Evolutionary conservation across 2,113 vertebrate species (phyloP), one percentile per base, ranked within the genome.

Genomic region (Oostethus manadensis): DNA sequence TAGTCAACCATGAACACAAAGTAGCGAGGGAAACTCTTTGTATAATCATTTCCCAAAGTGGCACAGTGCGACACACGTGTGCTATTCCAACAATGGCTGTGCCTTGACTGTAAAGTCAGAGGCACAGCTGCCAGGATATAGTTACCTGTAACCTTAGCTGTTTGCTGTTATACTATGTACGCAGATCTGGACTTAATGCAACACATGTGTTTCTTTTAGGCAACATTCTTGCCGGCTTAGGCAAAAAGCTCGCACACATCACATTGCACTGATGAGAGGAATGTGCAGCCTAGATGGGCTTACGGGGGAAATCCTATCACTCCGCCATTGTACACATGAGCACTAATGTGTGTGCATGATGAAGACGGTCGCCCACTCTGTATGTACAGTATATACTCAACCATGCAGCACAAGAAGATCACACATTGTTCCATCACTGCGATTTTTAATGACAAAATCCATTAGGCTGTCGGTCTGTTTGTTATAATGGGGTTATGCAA

Each of bases 131-230:
- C 71, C 64, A 71, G 81, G 81, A 68, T 87, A 81, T 53, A 66
- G 85, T 87, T 87, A 87, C 83, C 85, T 87, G 87, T 80, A 88
- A 88, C 66, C 70, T 76, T 81, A 88, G 86, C 83, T 78, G 76
- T 73, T 76, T 70, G 81, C 75, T 78, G 79, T 87, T 85, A 81
- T 86, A 88, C 86, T 87, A 86, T 82, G 84, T 82, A 84, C 73
- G 55, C 79, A 84, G 77, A 83, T 84, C 79, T 84, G 71, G 70
- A 75, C 66, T 84, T 86, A 88, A 88, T 86, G 79, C 79, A 88
- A 85, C 87, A 86, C 85, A 85, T 86, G 83, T 88, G 85, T 73
- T 75, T 80, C 79, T 83, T 55, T 70, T 69, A 77, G 74, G 70
- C 71, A 29, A 78, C 86, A 88, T 86, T 88, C 86, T 85, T 88